A percentile compares a stretch with the other conserved stretches of the same genome.
Evolutionary conservation across 1,140 invertebrate species (phyloP).

Genomic region (Vollenhovia emeryi): DNA sequence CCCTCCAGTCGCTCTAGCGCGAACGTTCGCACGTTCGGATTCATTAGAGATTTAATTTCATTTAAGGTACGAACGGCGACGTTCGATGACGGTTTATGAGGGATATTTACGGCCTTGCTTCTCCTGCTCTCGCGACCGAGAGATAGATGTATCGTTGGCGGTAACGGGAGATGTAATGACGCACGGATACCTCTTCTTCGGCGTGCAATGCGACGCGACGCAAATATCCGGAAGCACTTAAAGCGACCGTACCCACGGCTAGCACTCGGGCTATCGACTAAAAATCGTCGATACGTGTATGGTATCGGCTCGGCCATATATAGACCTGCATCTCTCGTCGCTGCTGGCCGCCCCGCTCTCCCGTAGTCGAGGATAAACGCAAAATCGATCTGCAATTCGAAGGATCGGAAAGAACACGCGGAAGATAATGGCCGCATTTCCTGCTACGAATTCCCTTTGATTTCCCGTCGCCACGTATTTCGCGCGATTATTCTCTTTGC

Average conservation of each 20-base stretch:
- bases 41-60: constrained; percentile 60
- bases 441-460: constrained; percentile 68
- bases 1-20: neutral
- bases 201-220: constrained; percentile 12
- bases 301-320: neutral
- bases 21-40: constrained; percentile 16
- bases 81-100: constrained; percentile 35
- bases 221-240: constrained; percentile 55
- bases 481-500: constrained; percentile 65
- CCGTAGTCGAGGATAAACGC: constrained; percentile 34
- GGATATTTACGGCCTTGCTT: constrained; percentile 41
- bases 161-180: constrained; percentile 36
- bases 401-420: constrained; percentile 49
- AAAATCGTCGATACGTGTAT: constrained; percentile 31
- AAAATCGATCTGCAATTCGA: constrained; percentile 40
- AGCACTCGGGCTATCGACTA: constrained; percentile 10
- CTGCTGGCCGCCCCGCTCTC: neutral
- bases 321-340: neutral
- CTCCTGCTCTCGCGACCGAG: neutral
- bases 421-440: constrained; percentile 58
- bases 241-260: neutral
- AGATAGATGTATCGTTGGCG: constrained; percentile 1
- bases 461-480: constrained; percentile 34
- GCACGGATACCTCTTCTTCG: constrained; percentile 23
- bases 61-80: neutral